Evolutionary conservation across 2,888 invertebrate genomes (phyloP).

Genomic region (Zygaena filipendulae): DNA sequence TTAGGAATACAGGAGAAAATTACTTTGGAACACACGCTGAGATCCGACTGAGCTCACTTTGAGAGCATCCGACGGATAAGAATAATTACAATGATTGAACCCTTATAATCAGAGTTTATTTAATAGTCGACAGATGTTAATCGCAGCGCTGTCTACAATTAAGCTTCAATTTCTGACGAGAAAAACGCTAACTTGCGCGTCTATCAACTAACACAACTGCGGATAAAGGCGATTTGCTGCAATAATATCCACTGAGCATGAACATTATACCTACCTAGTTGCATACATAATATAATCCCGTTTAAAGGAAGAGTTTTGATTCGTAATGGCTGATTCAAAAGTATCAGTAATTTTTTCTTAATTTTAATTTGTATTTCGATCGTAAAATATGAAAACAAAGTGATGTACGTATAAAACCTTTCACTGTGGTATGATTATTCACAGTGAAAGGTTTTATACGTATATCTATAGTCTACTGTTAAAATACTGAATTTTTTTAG

Average conservation of each 20-base stretch:
- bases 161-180: slow-evolving; percentile 56
- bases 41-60: slow-evolving; percentile 32
- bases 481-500: no score
- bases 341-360: no score
- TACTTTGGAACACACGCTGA: slow-evolving; percentile 39
- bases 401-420: no score
- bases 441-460: no score
- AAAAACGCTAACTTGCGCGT: slow-evolving; percentile 46
- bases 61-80: slow-evolving; percentile 65
- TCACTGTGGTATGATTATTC: no score
- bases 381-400: no score
- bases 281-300: no score
- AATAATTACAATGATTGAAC: slow-evolving; percentile 69
- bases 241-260: slow-evolving; percentile 24
- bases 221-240: slow-evolving; percentile 30
- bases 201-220: slow-evolving; percentile 22
- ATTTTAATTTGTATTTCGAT: no score
- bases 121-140: slow-evolving; percentile 69
- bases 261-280: no score
- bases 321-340: no score
- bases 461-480: no score
- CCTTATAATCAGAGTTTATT: slow-evolving; percentile 63
- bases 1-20: slow-evolving; percentile 65
- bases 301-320: no score
- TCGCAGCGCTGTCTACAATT: slow-evolving; percentile 59